These are phyloP conservation scores for Cirrhinus mrigala DNA, from an alignment of 2,797 vertebrate genomes.

Conservation along the genomic window DNA sequence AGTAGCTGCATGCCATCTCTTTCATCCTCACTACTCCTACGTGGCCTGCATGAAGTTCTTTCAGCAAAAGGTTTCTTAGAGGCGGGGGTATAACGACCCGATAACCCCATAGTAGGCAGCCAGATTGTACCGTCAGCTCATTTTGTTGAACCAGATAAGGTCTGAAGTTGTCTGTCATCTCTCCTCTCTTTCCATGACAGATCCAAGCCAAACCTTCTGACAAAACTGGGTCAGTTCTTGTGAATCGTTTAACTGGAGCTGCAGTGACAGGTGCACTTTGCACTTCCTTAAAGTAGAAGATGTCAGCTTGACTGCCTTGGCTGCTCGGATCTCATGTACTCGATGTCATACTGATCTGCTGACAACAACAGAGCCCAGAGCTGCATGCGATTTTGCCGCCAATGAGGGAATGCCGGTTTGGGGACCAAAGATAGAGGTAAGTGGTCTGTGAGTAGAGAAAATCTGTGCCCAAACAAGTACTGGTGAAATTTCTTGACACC, in stretches of 20 bases:
- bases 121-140: neutral
- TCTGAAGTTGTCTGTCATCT: neutral
- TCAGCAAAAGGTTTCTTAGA: no score
- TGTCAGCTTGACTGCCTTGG: neutral
- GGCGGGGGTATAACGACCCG: neutral
- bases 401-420: neutral
- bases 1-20: no score
- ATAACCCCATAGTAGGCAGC: neutral
- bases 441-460: neutral
- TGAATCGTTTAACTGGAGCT: neutral
- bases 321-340: neutral
- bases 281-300: conserved; percentile 26
- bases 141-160: neutral
- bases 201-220: neutral
- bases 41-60: no score
- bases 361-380: neutral
- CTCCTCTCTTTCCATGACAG: neutral
- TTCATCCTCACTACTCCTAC: no score
- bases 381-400: neutral
- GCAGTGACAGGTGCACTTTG: neutral
- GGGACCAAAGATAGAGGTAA: neutral
- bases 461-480: neutral
- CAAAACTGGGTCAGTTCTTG: neutral
- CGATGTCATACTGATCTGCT: neutral
- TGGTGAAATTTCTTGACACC: neutral